A percentile compares a stretch with the other conserved stretches of the same genome.
Evolutionary conservation across 2,113 vertebrate species (phyloP).

Genomic region (Erinaceus europaeus): DNA sequence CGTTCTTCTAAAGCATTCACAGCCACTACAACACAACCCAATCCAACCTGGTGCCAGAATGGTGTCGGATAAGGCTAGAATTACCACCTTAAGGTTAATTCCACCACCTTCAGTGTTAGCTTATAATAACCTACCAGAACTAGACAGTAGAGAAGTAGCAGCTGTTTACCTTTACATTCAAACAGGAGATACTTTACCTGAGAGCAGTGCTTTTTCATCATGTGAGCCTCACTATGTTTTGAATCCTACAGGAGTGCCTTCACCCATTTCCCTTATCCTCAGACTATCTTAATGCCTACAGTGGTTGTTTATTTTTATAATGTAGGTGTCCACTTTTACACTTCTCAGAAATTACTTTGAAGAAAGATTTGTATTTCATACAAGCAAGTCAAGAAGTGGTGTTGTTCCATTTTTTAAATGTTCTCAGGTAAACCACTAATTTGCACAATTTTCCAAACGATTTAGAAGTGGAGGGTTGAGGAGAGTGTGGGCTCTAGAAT

Average conservation of each 20-base stretch:
- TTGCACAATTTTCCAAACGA: neutral
- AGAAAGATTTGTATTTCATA: conserved; percentile 10
- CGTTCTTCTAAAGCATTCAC: neutral
- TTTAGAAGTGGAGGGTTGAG: neutral
- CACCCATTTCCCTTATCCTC: neutral
- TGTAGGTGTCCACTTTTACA: neutral
- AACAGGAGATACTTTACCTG: neutral
- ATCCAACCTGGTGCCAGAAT: neutral
- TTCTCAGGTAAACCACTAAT: conserved; percentile 18
- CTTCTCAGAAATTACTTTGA: neutral
- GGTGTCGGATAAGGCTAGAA: neutral
- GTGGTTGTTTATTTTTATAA: neutral
- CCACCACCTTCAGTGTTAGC: neutral
- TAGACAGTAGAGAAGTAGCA: neutral
- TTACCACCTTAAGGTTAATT: neutral
- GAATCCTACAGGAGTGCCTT: neutral
- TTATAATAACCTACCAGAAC: neutral
- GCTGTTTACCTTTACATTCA: neutral
- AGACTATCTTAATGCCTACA: neutral
- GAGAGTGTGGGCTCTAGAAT: neutral
- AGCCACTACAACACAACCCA: neutral
- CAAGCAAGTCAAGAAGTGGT: neutral
- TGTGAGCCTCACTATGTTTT: neutral
- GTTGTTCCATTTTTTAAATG: neutral
- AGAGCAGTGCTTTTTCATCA: neutral